Evolutionary conservation across 2,888 invertebrate species (phyloP), one percentile per base, ranked within the genome.

Genomic region (Eustalomyia histrio): DNA sequence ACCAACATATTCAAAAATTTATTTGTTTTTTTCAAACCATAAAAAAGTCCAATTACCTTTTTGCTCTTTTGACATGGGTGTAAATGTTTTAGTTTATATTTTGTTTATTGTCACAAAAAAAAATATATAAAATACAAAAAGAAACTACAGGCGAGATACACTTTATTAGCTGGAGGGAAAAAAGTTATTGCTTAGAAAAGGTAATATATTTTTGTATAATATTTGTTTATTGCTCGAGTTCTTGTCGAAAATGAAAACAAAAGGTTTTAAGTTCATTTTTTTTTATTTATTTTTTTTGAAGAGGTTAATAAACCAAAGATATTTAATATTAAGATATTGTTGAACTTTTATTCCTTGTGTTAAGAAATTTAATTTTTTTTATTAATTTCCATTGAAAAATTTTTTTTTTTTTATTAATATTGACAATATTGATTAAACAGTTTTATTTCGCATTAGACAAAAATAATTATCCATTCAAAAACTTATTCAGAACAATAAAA

Each of bases 41-140:
- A 65, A 71, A 73, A 16, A 50, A 57, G 65, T 78, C 64, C 69
- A 74, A 65, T 78, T 71, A 76, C 65, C 76, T 74, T 78, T 71
- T 67, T 67, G 67, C 29, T 64, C 52, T 43, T 55, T 72, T 73
- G 76, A 76, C 72, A 80, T 14, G 72, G 72, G 80, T 72, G 76
- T 72, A 68, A 73, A 73, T 79, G 57, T 68, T 68, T 33, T 65
- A 35, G 50, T 68, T 73, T 74, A 65, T 73, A 16, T 55, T 63
- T 21, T 16, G 50, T 79, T 73, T 73, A 78, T 78, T 57, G 55
- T 47, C 55, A 58, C 52, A 76, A 43, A 33, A 39, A 24, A 50
- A 47, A 33, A 24, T 12, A 17, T 12, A 29, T 29, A 7, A 29
- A 29, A 29, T 29, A 29, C 29, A 1, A 7, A 29, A 4, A 29